Evolutionary conservation across 1,140 invertebrate genomes (phyloP).

Genomic region (Bombus cullumanus): DNA sequence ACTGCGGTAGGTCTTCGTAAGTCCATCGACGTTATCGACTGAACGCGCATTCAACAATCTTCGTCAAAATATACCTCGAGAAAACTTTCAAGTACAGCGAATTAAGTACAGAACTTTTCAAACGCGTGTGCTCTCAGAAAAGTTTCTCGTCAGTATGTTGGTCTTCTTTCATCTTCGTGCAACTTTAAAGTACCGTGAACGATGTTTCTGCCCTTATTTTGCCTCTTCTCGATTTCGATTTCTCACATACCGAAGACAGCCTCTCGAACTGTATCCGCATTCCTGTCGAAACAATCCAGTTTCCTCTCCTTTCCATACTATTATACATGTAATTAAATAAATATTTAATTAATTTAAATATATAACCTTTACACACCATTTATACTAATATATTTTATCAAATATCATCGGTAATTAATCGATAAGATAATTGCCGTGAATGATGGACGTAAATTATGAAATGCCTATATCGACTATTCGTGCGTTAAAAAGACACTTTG

Average conservation of each 20-base stretch:
- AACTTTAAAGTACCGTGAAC: not conserved
- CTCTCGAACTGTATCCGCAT: not conserved
- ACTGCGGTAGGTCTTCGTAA: conserved; percentile 26
- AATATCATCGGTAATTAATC: not conserved
- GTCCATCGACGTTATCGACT: not conserved
- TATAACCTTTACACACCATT: no score
- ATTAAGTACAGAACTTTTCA: not conserved
- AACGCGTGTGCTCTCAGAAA: not conserved
- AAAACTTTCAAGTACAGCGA: conserved; percentile 25
- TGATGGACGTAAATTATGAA: no score
- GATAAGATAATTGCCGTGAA: not conserved
- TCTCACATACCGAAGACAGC: not conserved
- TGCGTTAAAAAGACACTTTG: no score
- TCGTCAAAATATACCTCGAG: conserved; percentile 6
- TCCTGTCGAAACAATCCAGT: not conserved
- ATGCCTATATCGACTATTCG: no score
- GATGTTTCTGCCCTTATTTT: not conserved
- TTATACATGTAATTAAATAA: not conserved
- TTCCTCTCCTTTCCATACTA: not conserved
- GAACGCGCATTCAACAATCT: not conserved
- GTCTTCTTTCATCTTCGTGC: not conserved
- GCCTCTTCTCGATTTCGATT: not conserved
- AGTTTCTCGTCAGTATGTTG: not conserved
- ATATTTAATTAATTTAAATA: not conserved
- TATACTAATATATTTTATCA: not conserved